Percentiles rank a stretch among this genome's conserved stretches.
Evolutionary conservation across 2,888 invertebrate genomes (phyloP).

Genomic region (Azorinus chamasolen): DNA sequence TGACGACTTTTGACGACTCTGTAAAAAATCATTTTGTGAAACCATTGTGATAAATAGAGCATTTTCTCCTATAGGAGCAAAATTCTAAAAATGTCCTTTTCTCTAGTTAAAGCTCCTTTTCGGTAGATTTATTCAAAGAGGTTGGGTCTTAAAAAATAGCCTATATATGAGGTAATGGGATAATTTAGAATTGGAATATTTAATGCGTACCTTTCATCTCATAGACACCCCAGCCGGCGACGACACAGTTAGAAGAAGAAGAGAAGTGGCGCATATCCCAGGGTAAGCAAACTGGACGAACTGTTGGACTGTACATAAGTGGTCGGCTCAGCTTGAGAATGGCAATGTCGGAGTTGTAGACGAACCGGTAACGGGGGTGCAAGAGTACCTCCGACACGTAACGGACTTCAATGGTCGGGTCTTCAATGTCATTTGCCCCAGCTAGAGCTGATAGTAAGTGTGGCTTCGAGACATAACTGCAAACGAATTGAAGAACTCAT

Average conservation of each 20-base stretch:
- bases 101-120: too few relatives aligned
- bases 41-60: too few relatives aligned
- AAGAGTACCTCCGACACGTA: constrained; percentile 70
- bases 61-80: too few relatives aligned
- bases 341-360: constrained; percentile 76
- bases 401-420: constrained; percentile 24
- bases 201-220: constrained; percentile 51
- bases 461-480: constrained; percentile 25
- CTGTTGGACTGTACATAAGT: constrained; percentile 43
- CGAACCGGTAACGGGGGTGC: constrained; percentile 71
- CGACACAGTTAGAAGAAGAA: constrained; percentile 66
- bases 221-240: constrained; percentile 77
- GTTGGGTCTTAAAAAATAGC: too few relatives aligned
- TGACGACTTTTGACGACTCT: too few relatives aligned
- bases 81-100: too few relatives aligned
- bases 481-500: neutral
- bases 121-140: too few relatives aligned
- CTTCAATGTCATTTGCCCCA: constrained; percentile 64
- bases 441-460: constrained; percentile 52
- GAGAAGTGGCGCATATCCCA: constrained; percentile 41
- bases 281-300: constrained; percentile 68
- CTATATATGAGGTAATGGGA: too few relatives aligned
- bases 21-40: too few relatives aligned
- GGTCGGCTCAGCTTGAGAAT: constrained; percentile 70
- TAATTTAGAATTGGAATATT: neutral